These are phyloP conservation scores for Drusus annulatus DNA, from an alignment of 1,140 invertebrate species.

Conservation along the genomic window DNA sequence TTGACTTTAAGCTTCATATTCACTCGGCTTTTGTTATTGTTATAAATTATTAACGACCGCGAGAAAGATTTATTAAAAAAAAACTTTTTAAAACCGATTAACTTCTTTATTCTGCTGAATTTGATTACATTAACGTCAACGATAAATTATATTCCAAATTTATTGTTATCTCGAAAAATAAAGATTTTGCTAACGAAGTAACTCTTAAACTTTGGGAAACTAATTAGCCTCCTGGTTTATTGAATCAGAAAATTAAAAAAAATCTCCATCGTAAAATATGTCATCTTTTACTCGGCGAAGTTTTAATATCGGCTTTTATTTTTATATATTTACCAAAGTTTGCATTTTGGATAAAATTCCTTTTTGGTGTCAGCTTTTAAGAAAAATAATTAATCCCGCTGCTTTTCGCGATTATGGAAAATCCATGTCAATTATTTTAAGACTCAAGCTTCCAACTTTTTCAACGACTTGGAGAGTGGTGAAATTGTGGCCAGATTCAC, in stretches of 20 bases:
- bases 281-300: slow-evolving; percentile 52
- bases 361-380: slow-evolving; percentile 41
- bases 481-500: background rate
- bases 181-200: slow-evolving; percentile 41
- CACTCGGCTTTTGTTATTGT: slow-evolving; percentile 5
- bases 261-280: slow-evolving; percentile 48
- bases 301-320: slow-evolving; percentile 55
- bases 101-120: slow-evolving; percentile 39
- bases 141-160: slow-evolving; percentile 38
- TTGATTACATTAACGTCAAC: slow-evolving; percentile 41
- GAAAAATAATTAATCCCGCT: slow-evolving; percentile 53
- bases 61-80: slow-evolving; percentile 29
- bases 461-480: background rate
- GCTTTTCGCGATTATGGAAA: slow-evolving; percentile 53
- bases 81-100: slow-evolving; percentile 28
- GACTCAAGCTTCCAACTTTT: slow-evolving; percentile 31
- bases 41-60: slow-evolving; percentile 1
- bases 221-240: slow-evolving; percentile 51
- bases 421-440: slow-evolving; percentile 54
- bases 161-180: slow-evolving; percentile 39
- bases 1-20: background rate
- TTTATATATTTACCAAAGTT: slow-evolving; percentile 54
- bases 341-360: slow-evolving; percentile 53
- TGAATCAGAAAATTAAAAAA: slow-evolving; percentile 51
- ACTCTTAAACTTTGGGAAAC: slow-evolving; percentile 47